A percentile compares a stretch with the other conserved stretches of the same genome.
Conservation (phyloP, 2,888 invertebrate genomes). For the Nomada goodeniana region DNA sequence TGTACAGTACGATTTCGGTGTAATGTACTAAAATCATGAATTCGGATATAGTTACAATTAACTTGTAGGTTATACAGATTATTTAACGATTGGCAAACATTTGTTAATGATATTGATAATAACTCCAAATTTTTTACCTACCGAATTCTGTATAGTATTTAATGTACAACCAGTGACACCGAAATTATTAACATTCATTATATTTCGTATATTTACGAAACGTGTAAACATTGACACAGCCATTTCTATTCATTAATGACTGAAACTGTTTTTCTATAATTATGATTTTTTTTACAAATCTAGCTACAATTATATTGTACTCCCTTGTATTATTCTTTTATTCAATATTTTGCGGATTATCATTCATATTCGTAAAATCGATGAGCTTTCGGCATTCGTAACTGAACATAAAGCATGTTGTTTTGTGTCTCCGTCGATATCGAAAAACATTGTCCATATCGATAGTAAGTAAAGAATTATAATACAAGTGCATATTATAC, state of each 20-base stretch:
- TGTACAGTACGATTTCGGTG: conserved; percentile 3
- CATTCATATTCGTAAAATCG: no score
- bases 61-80: conserved; percentile 27
- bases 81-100: background rate
- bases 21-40: conserved; percentile 44
- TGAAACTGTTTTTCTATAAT: no score
- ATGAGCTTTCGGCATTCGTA: no score
- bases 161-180: conserved; percentile 12
- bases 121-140: conserved; percentile 24
- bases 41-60: background rate
- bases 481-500: no score
- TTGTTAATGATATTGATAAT: background rate
- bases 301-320: no score
- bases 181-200: conserved; percentile 47
- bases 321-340: no score
- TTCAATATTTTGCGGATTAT: no score
- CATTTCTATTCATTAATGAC: conserved; percentile 44
- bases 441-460: no score
- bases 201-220: conserved; percentile 45
- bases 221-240: conserved; percentile 50
- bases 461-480: no score
- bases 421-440: no score
- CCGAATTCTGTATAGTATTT: conserved; percentile 30
- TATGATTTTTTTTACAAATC: no score
- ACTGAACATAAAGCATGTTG: no score